A percentile compares a stretch with the other conserved stretches of the same genome.
Evolutionary conservation across 1,140 invertebrate species (phyloP).

Genomic region (Megalonaias nervosa): DNA sequence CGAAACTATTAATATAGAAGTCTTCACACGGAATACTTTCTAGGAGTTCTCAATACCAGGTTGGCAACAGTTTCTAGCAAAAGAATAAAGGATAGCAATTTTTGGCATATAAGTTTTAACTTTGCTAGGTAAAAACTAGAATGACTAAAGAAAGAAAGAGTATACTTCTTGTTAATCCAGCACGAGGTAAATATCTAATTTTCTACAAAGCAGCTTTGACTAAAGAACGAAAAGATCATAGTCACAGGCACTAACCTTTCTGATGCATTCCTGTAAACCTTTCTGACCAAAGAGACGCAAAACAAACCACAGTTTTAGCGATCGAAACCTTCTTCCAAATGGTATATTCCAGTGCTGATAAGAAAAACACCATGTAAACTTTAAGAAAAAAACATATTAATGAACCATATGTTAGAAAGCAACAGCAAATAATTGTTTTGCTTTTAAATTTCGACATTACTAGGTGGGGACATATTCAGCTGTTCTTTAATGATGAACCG

Average conservation of each 20-base stretch:
- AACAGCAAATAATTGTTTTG: too few species aligned
- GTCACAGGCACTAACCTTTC: conserved; percentile 73
- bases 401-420: too few species aligned
- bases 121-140: background rate
- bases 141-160: background rate
- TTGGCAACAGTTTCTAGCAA: background rate
- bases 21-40: too few species aligned
- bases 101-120: background rate
- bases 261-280: conserved; percentile 84
- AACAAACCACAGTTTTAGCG: conserved; percentile 96
- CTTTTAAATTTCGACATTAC: too few species aligned
- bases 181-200: background rate
- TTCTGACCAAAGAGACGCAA: conserved; percentile 86
- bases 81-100: background rate
- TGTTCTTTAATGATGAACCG: too few species aligned
- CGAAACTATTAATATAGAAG: too few species aligned
- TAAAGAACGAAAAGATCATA: background rate
- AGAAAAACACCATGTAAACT: background rate
- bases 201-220: background rate
- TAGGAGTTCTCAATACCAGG: too few species aligned
- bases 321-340: conserved; percentile 89
- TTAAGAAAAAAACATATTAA: too few species aligned
- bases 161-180: background rate
- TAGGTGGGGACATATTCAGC: too few species aligned
- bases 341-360: conserved; percentile 95